phyloP scores from a whole-genome alignment of 1,140 invertebrate species.

The Coptotermes formosanus region DNA sequence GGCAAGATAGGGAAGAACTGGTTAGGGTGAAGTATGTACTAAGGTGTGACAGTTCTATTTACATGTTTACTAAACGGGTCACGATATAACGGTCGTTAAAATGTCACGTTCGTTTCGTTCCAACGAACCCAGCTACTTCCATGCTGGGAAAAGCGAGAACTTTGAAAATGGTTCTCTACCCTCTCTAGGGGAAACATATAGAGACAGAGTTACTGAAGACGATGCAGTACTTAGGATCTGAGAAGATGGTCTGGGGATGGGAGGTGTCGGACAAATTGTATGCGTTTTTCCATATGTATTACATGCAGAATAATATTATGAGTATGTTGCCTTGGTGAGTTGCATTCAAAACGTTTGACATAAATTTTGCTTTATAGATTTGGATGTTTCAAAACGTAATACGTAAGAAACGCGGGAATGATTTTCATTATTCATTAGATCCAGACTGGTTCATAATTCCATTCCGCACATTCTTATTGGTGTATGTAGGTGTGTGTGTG shows the following conservation, averaged over 20 bases:
- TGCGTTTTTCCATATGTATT: not conserved
- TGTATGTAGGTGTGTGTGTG: too few relatives aligned
- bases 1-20: not conserved
- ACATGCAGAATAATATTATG: not conserved
- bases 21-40: not conserved
- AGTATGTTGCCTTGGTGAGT: not conserved
- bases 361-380: too few relatives aligned
- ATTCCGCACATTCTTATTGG: too few relatives aligned
- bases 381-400: too few relatives aligned
- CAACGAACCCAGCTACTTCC: not conserved
- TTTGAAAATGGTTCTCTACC: not conserved
- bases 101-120: not conserved
- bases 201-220: not conserved
- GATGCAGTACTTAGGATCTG: not conserved
- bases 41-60: conserved; percentile 29
- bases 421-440: too few relatives aligned
- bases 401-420: too few relatives aligned
- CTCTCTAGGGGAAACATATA: conserved; percentile 10
- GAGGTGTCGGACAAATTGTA: not conserved
- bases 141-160: conserved; percentile 1
- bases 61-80: conserved; percentile 30
- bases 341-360: not conserved
- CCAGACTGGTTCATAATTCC: too few relatives aligned
- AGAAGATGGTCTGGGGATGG: not conserved
- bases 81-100: conserved; percentile 20